Base-by-base conservation (phyloP, 2,888 invertebrate species). In the Lasius platythorax region DNA sequence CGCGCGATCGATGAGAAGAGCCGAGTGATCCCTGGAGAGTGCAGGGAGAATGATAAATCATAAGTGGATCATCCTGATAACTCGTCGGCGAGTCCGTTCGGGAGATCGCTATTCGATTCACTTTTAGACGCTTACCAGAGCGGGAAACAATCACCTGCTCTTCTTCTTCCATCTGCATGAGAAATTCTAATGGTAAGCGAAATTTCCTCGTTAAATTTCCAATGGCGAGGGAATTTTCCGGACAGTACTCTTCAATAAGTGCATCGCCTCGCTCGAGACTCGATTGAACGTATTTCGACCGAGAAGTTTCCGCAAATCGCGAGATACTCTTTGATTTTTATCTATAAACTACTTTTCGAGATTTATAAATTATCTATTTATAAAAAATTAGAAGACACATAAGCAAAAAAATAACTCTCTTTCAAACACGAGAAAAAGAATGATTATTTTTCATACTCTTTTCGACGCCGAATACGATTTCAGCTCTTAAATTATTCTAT, bases 11-110 rank as follows among this genome's bases (percentile, higher is more conserved):
- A 6, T 8, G 66, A 82, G 37, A 28, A 68, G 12, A 33, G 9
- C 9, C 28, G 46, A 66, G 40, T 50, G 82, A 61, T 53, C 12
- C n/a, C 74, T 33, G 70, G 53, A 50, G 37, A 70, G 56, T 53
- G 66, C 63, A 30, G 40, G 33, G 28, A 40, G 46, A 12, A 67
- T 46, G 74, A 88, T 85, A 87, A 87, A 74, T 74, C 79, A 64
- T 84, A 86, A 87, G 75, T 84, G 75, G 82, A 88, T 86, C 85
- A 67, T 79, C 67, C 75, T 72, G 74, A 86, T 84, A 84, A 87
- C 78, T 73, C 70, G 63, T 76, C 61, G 78, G 15, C 28, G 70
- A 70, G 33, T 23, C 58, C 18, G 58, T n/a, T n/a, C n/a, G 9
- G 15, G 68, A 68, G 76, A 68, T 5, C 4, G n/a, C 75, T 53